Conservation (phyloP, 2,888 invertebrate genomes). For the Endomychus coccineus region DNA sequence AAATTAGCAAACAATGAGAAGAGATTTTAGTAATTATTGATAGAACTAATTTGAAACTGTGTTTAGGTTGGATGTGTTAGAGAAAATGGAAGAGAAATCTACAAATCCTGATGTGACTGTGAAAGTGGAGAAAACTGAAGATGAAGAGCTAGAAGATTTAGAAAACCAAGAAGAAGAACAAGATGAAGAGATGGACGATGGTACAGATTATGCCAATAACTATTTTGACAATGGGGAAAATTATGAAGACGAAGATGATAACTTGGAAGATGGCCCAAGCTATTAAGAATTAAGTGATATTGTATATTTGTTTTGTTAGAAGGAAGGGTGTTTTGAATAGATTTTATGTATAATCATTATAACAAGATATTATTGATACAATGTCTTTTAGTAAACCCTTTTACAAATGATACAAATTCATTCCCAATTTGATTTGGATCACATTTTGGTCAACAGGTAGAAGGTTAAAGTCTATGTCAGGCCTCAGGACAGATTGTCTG, state of each 20-base stretch:
- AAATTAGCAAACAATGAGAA: background rate
- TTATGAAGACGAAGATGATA: constrained; percentile 82
- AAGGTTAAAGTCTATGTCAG: no score
- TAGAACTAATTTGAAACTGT: no score
- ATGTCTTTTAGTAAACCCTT: no score
- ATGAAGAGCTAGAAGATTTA: constrained; percentile 48
- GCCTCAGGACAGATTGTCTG: no score
- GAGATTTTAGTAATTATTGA: no score
- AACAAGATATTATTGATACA: no score
- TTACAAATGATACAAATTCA: no score
- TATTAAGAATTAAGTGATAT: constrained; percentile 51
- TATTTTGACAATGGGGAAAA: constrained; percentile 85
- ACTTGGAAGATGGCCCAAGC: constrained; percentile 74
- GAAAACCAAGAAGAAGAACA: constrained; percentile 60
- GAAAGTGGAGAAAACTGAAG: constrained; percentile 43
- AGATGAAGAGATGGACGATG: constrained; percentile 82
- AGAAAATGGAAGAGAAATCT: constrained; percentile 56
- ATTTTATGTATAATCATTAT: no score
- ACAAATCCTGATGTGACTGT: constrained; percentile 43
- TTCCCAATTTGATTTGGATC: no score
- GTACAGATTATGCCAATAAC: constrained; percentile 80
- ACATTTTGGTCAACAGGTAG: no score
- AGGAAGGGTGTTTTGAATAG: no score
- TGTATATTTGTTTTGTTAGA: no score
- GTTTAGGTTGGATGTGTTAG: constrained; percentile 45